Evolutionary conservation across 2,113 vertebrate species (phyloP), one percentile per base, ranked within the genome.

Genomic region (Nansenia antarctica): DNA sequence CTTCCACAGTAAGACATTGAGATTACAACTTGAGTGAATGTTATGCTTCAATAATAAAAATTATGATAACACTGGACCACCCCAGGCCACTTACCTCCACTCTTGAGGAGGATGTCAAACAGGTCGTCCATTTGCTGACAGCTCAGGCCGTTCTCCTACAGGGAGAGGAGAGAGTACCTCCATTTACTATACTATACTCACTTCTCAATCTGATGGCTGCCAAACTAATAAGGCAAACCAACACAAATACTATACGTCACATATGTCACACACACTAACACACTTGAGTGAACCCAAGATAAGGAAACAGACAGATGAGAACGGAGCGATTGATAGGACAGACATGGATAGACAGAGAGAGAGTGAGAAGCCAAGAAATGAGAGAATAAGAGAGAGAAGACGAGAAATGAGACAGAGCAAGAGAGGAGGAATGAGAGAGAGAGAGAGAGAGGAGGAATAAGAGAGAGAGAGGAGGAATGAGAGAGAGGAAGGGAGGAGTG

Each of bases 121-220:
- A 98, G 87, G 78, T 99, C 96, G 0, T 99, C 96, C 93, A 98
- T 96, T 76, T 98, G 96, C 83, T 98, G 95, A 84, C 93, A 95
- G 31, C 91, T 94, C 52, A 88, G 66, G 27, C 93, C 91, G 0
- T 93, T 96, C 77, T 96, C 95, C 92, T 98, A 82, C 59, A 61
- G 31, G 80, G 20, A 73, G 4, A 80, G 2, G 47, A 32, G 11
- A 63, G 53, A 12, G 69, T 18, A 5, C 7, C 14, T 47, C 42
- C 29, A 14, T 18, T 30, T 31, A 30, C 2, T 29, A 26, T 15
- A 57, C 24, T 57, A 15, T 31, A 57, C 29, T 47, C 24, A 9
- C 29, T 58, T 11, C 42, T 9, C 37, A 39, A 29, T 22, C 60
- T 62, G 6, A 45, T 32, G 65, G 37, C 34, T 24, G 26, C 59